Evolutionary conservation across 2,888 invertebrate genomes (phyloP), one percentile per base, ranked within the genome.

Genomic region (Microctonus aethiopoides): DNA sequence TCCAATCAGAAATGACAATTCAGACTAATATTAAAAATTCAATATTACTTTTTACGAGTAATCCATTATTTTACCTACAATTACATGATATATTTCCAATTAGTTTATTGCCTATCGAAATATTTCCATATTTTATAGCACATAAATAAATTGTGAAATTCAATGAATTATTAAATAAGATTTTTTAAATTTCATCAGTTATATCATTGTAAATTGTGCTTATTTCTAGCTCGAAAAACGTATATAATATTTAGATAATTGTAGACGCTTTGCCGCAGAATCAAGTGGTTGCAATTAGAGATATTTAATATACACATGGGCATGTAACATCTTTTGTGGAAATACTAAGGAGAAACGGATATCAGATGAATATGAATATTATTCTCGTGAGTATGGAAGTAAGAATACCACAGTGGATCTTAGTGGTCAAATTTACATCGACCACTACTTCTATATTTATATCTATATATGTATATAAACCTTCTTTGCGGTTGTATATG

Each of bases 361-460:
- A 52, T 22, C 24, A 3, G 65, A 52, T 39, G 39, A 32, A 68
- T 54, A 61, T 52, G 39, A 39, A 46, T 46, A 20, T 32, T 16
- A 16, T 9, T 16, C 32, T 57, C 57, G 10, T 29, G 32, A 29
- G 32, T n/a, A n/a, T 57, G 29, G 32, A 13, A 57, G 57, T 57
- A 57, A 57, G 32, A 32, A 57, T 32, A 57, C 57, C 57, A n/a
- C 57, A 57, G 57, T 34, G 32, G 57, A 57, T 57, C 57, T 57
- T 57, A 3, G 32, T 32, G 11, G 34, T 34, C n/a, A 57, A 20
- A 57, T 57, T 34, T 57, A 32, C 34, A 16, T 34, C 32, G 34
- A 57, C 57, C 57, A 10, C 57, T 34, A 57, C 16, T 1, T 13
- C 32, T 1, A n/a, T n/a, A 29, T n/a, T 29, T n/a, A 56, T 7